A percentile compares a stretch with the other conserved stretches of the same genome.
phyloP scores from a whole-genome alignment of 2,113 vertebrate species.

The Cynopterus brachyotis region DNA sequence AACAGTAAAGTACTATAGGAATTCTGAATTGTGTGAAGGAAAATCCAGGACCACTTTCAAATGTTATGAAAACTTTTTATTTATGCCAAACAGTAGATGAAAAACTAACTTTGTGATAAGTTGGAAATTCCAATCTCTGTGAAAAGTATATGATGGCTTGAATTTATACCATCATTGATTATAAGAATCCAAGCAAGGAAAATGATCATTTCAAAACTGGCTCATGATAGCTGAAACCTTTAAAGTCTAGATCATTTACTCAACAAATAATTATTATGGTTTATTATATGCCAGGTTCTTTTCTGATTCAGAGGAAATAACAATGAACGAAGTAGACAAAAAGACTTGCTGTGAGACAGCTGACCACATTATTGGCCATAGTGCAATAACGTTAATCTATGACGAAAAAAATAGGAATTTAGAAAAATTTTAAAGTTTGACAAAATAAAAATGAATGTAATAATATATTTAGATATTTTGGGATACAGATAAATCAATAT shows the following conservation, averaged over 20 bases:
- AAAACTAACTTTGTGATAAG: not conserved
- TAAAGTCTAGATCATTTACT: not conserved
- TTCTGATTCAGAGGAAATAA: not conserved
- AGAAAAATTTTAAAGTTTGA: not conserved
- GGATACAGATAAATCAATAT: not conserved
- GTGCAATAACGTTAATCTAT: not conserved
- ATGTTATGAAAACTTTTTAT: not conserved
- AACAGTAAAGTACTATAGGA: not conserved
- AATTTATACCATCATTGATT: not conserved
- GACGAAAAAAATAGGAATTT: too few species aligned
- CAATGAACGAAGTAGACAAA: not conserved
- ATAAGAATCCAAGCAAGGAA: not conserved
- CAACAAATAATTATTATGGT: not conserved
- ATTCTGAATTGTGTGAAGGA: not conserved
- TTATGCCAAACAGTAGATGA: not conserved
- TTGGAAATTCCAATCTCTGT: not conserved
- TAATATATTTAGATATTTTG: not conserved
- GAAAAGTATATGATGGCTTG: not conserved
- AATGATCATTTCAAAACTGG: not conserved
- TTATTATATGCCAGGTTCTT: not conserved
- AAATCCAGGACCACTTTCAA: not conserved
- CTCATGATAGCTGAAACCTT: not conserved
- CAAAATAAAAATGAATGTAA: not conserved
- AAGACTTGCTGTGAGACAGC: not conserved
- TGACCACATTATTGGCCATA: not conserved